A percentile compares a stretch with the other conserved stretches of the same genome.
These are phyloP conservation scores for Eilema caniola DNA, from an alignment of 2,888 invertebrate species.

Conservation along the genomic window DNA sequence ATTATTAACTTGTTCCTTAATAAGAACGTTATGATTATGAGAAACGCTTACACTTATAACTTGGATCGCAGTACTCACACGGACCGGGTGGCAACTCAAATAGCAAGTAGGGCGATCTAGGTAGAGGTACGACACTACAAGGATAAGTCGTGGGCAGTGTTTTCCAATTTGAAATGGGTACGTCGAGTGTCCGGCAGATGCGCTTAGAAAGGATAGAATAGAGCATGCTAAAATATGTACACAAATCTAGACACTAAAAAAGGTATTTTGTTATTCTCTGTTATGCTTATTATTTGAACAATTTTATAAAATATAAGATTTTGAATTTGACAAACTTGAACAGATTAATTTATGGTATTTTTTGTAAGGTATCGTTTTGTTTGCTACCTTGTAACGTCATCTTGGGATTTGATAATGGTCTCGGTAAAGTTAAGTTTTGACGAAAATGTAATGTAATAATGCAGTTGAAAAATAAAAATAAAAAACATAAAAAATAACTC, in stretches of 20 bases:
- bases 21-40: too few relatives aligned
- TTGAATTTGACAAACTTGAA: too few relatives aligned
- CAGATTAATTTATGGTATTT: too few relatives aligned
- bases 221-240: constrained; percentile 15
- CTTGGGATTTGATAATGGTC: too few relatives aligned
- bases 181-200: constrained; percentile 62
- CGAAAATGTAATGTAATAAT: too few relatives aligned
- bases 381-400: too few relatives aligned
- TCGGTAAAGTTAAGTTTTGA: too few relatives aligned
- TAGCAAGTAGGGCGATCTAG: constrained; percentile 68
- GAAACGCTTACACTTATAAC: constrained; percentile 24
- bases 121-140: constrained; percentile 68
- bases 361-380: too few relatives aligned
- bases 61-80: constrained; percentile 46
- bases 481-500: too few relatives aligned
- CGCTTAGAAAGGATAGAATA: constrained; percentile 44
- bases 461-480: too few relatives aligned
- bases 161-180: constrained; percentile 77
- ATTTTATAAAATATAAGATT: too few relatives aligned
- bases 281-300: background rate
- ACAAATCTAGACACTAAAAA: background rate
- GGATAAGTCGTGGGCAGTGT: constrained; percentile 74
- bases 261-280: background rate
- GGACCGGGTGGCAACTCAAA: constrained; percentile 75
- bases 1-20: too few relatives aligned